Conservation (phyloP, 2,797 vertebrate genomes). For the Tapirus indicus region DNA sequence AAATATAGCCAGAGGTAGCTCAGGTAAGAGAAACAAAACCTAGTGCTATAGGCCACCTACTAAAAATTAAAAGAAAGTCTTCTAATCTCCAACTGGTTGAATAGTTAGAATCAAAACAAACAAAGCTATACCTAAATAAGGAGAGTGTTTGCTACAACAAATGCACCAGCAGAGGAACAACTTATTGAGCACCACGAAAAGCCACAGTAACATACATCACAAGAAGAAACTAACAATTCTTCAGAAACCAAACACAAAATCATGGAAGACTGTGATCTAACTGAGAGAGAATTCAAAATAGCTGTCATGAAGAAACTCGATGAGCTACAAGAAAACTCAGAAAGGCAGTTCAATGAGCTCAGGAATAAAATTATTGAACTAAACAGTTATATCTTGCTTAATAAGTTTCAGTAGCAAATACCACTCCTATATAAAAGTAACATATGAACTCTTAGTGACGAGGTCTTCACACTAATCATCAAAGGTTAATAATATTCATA, state of each 20-base stretch:
- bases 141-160: neutral
- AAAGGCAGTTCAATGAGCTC: neutral
- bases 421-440: neutral
- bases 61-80: neutral
- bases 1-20: no score
- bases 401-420: neutral
- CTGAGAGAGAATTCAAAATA: neutral
- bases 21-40: neutral
- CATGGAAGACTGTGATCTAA: neutral
- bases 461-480: neutral
- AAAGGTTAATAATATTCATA: neutral
- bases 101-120: neutral
- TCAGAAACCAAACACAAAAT: neutral
- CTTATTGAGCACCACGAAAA: neutral
- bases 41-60: neutral
- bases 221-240: neutral
- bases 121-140: neutral
- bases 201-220: neutral
- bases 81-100: neutral
- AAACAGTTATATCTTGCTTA: neutral
- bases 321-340: neutral
- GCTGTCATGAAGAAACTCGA: neutral
- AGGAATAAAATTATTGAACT: neutral
- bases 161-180: neutral
- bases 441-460: neutral